Conservation (phyloP, 2,113 vertebrate species). For the Crotalus viridis region DNA sequence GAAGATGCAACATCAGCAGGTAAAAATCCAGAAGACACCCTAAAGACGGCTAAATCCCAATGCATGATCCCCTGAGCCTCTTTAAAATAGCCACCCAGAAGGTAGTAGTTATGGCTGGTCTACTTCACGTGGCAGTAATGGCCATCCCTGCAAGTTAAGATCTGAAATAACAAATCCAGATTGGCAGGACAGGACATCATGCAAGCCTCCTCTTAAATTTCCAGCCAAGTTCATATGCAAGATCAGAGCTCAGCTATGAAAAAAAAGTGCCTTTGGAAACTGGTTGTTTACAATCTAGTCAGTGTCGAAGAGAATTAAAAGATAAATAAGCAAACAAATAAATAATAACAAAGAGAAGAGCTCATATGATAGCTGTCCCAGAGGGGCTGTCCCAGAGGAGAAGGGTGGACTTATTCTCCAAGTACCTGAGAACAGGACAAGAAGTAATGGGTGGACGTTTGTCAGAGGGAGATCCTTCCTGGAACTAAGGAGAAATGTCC, state of each 20-base stretch:
- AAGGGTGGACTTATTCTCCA: no score
- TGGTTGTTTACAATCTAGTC: not conserved
- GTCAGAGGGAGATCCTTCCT: no score
- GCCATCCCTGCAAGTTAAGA: no score
- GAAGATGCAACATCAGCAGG: not conserved
- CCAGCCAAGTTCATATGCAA: not conserved
- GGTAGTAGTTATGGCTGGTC: not conserved
- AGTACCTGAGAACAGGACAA: no score
- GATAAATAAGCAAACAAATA: no score
- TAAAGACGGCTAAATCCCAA: not conserved
- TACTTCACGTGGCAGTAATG: not conserved
- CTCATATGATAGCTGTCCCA: no score
- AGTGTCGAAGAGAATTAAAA: no score
- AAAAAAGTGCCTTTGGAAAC: not conserved
- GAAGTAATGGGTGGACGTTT: no score
- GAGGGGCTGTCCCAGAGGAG: no score
- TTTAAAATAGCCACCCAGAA: not conserved
- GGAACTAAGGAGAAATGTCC: no score
- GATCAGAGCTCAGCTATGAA: not conserved
- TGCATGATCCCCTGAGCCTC: not conserved
- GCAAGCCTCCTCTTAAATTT: not conserved
- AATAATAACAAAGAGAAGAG: no score
- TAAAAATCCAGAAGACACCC: not conserved
- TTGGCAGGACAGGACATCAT: not conserved
- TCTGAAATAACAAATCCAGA: not conserved